These are phyloP conservation scores for Pteruthius melanotis DNA, from an alignment of 2,113 vertebrate genomes.

Conservation along the genomic window DNA sequence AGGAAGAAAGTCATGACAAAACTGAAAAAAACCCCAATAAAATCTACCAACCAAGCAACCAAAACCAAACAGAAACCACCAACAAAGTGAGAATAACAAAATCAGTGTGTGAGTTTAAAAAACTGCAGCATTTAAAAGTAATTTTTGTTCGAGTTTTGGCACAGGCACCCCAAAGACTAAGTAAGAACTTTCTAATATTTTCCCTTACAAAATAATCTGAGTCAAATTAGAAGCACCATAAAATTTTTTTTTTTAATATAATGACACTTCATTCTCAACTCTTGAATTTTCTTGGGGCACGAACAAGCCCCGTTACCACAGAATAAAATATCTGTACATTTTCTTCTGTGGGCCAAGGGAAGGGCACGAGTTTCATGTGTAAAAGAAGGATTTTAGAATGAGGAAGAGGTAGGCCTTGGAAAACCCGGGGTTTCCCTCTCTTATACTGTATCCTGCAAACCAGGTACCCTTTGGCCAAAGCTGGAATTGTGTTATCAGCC, in stretches of 20 bases:
- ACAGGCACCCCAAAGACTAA: neutral
- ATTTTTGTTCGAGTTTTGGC: neutral
- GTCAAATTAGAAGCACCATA: neutral
- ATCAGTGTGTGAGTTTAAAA: neutral
- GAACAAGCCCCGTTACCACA: neutral
- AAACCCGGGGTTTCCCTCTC: neutral
- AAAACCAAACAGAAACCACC: neutral
- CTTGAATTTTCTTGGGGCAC: neutral
- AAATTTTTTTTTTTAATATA: neutral
- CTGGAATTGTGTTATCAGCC: accelerated
- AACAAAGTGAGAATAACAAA: neutral
- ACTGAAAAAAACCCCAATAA: neutral
- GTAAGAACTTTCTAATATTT: neutral
- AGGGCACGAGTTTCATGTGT: neutral
- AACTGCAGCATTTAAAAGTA: neutral
- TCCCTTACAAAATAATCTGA: neutral
- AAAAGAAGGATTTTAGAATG: neutral
- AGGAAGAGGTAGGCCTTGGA: neutral
- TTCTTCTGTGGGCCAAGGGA: neutral
- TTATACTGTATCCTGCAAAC: accelerated
- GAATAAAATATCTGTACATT: neutral
- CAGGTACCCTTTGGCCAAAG: neutral
- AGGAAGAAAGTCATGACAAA: neutral
- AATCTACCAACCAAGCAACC: neutral
- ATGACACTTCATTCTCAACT: neutral